Evolutionary conservation across 2,113 vertebrate genomes (phyloP).

Genomic region (Meleagris gallopavo): DNA sequence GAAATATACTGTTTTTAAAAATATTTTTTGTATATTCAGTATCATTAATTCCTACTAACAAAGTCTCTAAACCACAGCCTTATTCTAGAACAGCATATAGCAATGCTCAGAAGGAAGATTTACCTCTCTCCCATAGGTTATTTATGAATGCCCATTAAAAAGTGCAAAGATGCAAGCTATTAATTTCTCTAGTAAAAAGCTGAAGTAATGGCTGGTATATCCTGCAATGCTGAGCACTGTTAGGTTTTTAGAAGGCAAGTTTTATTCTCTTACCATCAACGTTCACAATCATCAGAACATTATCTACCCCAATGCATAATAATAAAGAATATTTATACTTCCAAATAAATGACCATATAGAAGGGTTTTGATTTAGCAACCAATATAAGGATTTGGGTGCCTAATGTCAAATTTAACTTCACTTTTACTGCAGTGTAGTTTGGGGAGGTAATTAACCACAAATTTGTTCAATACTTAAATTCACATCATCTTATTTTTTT

Average conservation of each 20-base stretch:
- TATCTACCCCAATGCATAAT: slow-evolving; percentile 11
- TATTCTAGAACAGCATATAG: not conserved
- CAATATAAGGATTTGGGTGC: slow-evolving; percentile 5
- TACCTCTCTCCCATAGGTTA: not conserved
- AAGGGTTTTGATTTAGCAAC: slow-evolving; percentile 55
- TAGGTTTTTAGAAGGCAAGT: slow-evolving; percentile 42
- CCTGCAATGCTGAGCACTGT: not conserved
- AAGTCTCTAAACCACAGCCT: not conserved
- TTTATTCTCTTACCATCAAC: slow-evolving; percentile 2
- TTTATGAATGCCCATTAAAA: slow-evolving; percentile 16
- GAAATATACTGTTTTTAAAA: slow-evolving; percentile 12
- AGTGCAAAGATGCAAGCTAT: not conserved
- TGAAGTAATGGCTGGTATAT: slow-evolving; percentile 30
- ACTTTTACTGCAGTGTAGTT: slow-evolving; percentile 41
- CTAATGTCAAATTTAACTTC: slow-evolving; percentile 53
- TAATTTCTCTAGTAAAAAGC: slow-evolving; percentile 53
- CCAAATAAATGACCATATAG: slow-evolving; percentile 9
- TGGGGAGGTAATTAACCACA: slow-evolving; percentile 19
- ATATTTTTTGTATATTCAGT: not conserved
- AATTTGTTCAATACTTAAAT: slow-evolving; percentile 33
- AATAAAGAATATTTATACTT: slow-evolving; percentile 47
- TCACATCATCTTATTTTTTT: not conserved
- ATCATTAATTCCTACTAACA: not conserved
- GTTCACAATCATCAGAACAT: slow-evolving; percentile 32
- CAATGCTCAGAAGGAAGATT: not conserved